Percentiles rank a stretch among this genome's conserved stretches.
These are phyloP conservation scores for Pseudotriccus pelzelni DNA, from an alignment of 2,797 vertebrate species.

Conservation along the genomic window DNA sequence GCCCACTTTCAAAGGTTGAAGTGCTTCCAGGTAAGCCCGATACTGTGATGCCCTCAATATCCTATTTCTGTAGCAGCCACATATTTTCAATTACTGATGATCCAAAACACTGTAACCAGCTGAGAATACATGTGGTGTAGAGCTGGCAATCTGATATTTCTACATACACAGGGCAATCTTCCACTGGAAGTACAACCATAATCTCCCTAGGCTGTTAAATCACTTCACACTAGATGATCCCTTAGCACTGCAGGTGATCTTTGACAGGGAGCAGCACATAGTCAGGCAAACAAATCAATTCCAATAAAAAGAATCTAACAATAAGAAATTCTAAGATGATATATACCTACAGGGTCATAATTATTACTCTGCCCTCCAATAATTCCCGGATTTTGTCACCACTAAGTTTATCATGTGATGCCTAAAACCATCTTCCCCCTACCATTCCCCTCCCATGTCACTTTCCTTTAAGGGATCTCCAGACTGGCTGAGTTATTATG, in stretches of 20 bases:
- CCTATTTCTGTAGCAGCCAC: background rate
- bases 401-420: background rate
- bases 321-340: background rate
- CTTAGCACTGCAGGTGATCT: background rate
- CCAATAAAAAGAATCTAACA: background rate
- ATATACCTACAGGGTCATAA: background rate
- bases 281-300: background rate
- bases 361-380: background rate
- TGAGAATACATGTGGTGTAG: background rate
- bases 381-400: background rate
- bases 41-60: background rate
- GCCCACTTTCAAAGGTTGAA: background rate
- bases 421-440: accelerated
- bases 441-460: accelerated
- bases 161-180: background rate
- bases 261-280: background rate
- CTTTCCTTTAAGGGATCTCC: background rate
- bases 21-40: background rate
- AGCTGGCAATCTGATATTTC: background rate
- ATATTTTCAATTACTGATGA: background rate
- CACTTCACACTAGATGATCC: background rate
- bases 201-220: background rate
- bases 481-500: background rate
- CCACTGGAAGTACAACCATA: background rate
- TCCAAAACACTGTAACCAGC: background rate